Conservation (phyloP, 2,888 invertebrate species). For the Trissolcus brochymenae region DNA sequence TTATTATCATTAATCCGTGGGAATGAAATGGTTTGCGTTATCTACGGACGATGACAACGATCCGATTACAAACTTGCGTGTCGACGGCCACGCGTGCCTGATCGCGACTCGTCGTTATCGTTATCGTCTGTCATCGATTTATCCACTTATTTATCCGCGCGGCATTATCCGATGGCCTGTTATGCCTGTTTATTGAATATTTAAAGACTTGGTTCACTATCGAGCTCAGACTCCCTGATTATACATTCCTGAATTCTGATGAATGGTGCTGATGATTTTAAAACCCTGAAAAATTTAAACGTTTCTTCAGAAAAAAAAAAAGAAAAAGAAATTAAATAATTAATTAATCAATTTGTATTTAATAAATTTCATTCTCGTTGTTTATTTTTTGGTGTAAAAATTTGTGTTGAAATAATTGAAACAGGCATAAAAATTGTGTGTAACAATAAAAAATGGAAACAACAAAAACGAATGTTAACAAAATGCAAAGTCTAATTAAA, state of each 20-base stretch:
- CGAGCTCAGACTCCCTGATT: slow-evolving; percentile 13
- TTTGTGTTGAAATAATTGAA: too few species aligned
- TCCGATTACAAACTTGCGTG: slow-evolving; percentile 43
- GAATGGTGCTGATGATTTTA: neutral
- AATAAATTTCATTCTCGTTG: too few species aligned
- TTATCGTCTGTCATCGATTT: slow-evolving; percentile 56
- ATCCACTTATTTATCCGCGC: slow-evolving; percentile 42
- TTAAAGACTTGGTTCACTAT: slow-evolving; percentile 24
- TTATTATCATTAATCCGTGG: slow-evolving; percentile 31
- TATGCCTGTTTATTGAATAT: slow-evolving; percentile 45
- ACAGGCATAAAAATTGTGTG: too few species aligned
- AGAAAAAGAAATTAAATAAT: neutral
- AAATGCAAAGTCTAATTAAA: too few species aligned
- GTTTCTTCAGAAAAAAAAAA: neutral
- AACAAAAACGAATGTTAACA: too few species aligned
- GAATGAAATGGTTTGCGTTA: slow-evolving; percentile 34
- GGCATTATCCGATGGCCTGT: slow-evolving; percentile 42
- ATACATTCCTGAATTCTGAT: slow-evolving; percentile 7
- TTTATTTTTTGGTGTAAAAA: too few species aligned
- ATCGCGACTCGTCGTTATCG: slow-evolving; percentile 42
- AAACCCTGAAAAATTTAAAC: neutral
- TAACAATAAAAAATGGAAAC: too few species aligned
- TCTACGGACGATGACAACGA: slow-evolving; percentile 36
- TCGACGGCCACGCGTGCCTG: slow-evolving; percentile 30
- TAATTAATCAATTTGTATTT: too few species aligned